Conservation (phyloP, 2,888 invertebrate genomes). For the Tethea ocularis region DNA sequence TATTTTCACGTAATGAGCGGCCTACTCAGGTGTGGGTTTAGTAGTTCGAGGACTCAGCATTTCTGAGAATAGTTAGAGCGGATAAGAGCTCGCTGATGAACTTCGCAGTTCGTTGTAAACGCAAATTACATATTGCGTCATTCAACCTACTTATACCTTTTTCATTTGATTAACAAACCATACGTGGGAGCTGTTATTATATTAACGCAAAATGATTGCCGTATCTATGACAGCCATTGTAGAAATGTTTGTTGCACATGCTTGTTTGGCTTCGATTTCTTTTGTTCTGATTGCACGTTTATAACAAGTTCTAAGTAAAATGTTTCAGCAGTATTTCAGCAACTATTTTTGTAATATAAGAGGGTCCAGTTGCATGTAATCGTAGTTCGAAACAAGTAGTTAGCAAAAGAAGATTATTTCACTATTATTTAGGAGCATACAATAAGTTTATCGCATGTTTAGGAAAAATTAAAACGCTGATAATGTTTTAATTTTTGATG, state of each 20-base stretch:
- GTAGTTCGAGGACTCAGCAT: conserved; percentile 32
- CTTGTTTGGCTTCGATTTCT: background rate
- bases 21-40: conserved; percentile 31
- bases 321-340: background rate
- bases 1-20: conserved; percentile 28
- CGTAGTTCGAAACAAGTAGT: too few species aligned
- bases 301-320: background rate
- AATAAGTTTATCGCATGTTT: too few species aligned
- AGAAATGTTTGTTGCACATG: background rate
- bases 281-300: background rate
- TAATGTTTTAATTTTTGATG: too few species aligned
- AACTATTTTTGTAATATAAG: background rate
- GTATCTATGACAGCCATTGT: background rate
- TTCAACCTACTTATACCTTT: conserved; percentile 7
- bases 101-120: conserved; percentile 22
- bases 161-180: conserved; percentile 7
- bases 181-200: background rate
- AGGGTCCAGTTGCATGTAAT: background rate
- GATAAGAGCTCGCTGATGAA: conserved; percentile 18
- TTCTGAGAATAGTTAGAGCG: conserved; percentile 29
- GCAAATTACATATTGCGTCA: conserved; percentile 20
- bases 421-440: too few species aligned
- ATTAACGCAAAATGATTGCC: conserved; percentile 1
- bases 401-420: too few species aligned
- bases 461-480: too few species aligned